These are phyloP conservation scores for Corythaeola cristata DNA, from an alignment of 2,113 vertebrate species.

Conservation along the genomic window DNA sequence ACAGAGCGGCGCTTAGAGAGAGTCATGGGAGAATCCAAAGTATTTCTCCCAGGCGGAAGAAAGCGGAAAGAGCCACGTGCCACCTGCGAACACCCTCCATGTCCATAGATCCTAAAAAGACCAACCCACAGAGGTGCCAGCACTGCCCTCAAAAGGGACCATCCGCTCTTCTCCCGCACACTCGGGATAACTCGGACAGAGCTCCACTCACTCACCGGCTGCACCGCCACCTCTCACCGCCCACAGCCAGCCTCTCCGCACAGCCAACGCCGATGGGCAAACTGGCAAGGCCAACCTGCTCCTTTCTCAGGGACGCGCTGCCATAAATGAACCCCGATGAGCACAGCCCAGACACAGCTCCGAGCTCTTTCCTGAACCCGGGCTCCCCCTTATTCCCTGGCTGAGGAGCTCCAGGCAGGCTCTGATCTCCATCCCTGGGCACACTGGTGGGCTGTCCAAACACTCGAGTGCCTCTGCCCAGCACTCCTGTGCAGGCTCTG, in stretches of 20 bases:
- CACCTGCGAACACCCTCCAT: not conserved
- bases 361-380: not conserved
- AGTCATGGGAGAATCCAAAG: not conserved
- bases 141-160: not conserved
- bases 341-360: not conserved
- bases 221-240: fast-evolving
- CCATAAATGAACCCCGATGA: fast-evolving
- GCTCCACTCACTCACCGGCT: not conserved
- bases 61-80: not conserved
- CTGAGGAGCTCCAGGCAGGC: not conserved
- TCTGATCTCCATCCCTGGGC: not conserved
- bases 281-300: not conserved
- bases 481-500: not conserved
- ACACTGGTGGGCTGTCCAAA: no score
- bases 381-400: no score
- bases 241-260: not conserved
- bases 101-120: not conserved
- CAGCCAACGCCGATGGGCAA: not conserved
- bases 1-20: fast-evolving
- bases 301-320: not conserved
- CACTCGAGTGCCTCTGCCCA: not conserved
- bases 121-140: no score
- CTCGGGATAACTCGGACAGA: no score
- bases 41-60: not conserved
- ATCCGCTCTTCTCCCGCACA: not conserved